These are phyloP conservation scores for Drosophila sproati DNA, from an alignment of 1,140 invertebrate genomes.

Conservation along the genomic window DNA sequence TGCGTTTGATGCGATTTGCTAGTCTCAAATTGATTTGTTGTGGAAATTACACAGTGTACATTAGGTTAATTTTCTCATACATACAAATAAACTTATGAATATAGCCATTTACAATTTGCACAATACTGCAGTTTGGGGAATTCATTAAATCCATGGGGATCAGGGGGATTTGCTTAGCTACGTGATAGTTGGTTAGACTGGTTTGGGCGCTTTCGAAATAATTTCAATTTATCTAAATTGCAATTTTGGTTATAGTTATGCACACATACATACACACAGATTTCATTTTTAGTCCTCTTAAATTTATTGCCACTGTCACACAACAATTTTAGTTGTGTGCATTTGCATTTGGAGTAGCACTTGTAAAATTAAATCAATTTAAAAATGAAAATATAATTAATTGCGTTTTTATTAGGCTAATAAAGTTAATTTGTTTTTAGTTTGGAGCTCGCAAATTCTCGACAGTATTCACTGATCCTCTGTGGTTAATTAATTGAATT, in stretches of 20 bases:
- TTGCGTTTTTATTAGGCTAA: conserved; percentile 65
- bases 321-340: conserved; percentile 6
- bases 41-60: not conserved
- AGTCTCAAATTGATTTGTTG: conserved; percentile 11
- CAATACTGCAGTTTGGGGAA: conserved; percentile 39
- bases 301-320: conserved; percentile 37
- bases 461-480: conserved; percentile 12
- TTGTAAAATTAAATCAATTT: conserved; percentile 49
- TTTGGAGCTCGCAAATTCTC: conserved; percentile 6
- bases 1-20: not conserved
- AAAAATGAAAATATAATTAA: conserved; percentile 69
- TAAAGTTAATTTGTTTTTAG: conserved; percentile 49
- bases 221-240: conserved; percentile 80
- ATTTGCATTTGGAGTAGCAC: conserved; percentile 6
- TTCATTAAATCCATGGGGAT: conserved; percentile 51
- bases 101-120: conserved; percentile 61
- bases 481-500: conserved; percentile 46
- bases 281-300: conserved; percentile 35
- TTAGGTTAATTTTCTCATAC: conserved; percentile 1
- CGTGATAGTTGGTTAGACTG: conserved; percentile 41
- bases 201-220: conserved; percentile 58
- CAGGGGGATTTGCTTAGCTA: conserved; percentile 65
- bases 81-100: conserved; percentile 18
- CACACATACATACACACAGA: conserved; percentile 18
- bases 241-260: conserved; percentile 42